Evolutionary conservation across 2,797 vertebrate species (phyloP), one percentile per base, ranked within the genome.

Genomic region (Acipenser oxyrinchus): DNA sequence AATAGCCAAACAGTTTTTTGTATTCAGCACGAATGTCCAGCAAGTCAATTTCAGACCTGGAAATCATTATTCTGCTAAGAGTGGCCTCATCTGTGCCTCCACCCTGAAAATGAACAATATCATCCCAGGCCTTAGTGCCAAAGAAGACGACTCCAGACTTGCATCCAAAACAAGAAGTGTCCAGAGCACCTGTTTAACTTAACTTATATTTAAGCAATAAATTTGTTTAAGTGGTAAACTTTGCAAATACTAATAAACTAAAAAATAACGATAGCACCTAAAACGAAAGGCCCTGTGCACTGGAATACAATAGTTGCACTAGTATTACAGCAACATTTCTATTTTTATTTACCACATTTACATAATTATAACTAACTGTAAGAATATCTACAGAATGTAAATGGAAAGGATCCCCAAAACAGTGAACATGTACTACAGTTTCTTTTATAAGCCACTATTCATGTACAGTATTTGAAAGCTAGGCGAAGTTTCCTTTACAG

Each of bases 21-120:
- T 91, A 96, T 73, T 93, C 92, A 0, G 77, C 74, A 80, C 81
- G 88, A 76, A 96, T 91, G 78, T 96, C 93, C 84, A 90, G 48
- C 75, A 95, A 75, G 76, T 96, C 94, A 0, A 89, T 81, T 78
- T 95, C 94, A 1, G 93, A 92, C 66, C 94, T 90, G 71, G 90
- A 82, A 64, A 92, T 89, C 9, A 95, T 68, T 60, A 94, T 90
- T 78, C 94, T 87, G 66, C 82, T 93, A 70, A 96, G 75, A 49
- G 74, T 82, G 57, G 81, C 84, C 78, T 95, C 93, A 7, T 90
- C 87, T 10, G 94, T 94, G 15, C 93, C 94, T 2, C 71, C 63
- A 6, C 93, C 93, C 94, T 96, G 75, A 68, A 71, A 67, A 64
- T 50, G 6, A 8, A 65, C 50, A 60, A 49, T 13, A 68, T 51